These are phyloP conservation scores for Xiphorhynchus erythropygius DNA, from an alignment of 2,797 vertebrate genomes.

Conservation along the genomic window DNA sequence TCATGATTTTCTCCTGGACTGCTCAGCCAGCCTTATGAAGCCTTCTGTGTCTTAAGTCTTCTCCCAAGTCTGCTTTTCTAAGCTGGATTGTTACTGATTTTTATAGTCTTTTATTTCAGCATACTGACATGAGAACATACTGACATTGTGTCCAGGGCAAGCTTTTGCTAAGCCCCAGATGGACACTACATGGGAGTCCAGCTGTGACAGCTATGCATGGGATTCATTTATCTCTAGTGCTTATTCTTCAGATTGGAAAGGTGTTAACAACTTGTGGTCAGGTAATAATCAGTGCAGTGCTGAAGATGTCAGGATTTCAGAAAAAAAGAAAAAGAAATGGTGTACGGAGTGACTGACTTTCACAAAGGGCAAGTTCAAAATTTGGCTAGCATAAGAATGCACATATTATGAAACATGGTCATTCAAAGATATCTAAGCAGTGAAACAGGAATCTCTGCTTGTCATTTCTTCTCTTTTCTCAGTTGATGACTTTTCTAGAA, in stretches of 20 bases:
- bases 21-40: background rate
- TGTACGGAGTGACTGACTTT: background rate
- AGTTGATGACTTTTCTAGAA: background rate
- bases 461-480: background rate
- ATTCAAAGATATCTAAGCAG: background rate
- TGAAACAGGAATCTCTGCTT: background rate
- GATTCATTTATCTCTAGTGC: background rate
- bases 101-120: background rate
- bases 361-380: background rate
- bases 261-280: background rate
- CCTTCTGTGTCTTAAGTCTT: background rate
- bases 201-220: background rate
- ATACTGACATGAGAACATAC: background rate
- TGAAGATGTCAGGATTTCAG: background rate
- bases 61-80: background rate
- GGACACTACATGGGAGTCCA: background rate
- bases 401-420: background rate
- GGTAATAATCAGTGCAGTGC: background rate
- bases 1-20: background rate
- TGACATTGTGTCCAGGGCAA: background rate
- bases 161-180: background rate
- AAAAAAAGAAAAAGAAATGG: background rate
- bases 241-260: background rate
- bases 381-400: rapidly evolving
- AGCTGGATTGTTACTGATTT: background rate